Conservation (phyloP, 2,888 invertebrate species). For the Acanthacorydalis orientalis region DNA sequence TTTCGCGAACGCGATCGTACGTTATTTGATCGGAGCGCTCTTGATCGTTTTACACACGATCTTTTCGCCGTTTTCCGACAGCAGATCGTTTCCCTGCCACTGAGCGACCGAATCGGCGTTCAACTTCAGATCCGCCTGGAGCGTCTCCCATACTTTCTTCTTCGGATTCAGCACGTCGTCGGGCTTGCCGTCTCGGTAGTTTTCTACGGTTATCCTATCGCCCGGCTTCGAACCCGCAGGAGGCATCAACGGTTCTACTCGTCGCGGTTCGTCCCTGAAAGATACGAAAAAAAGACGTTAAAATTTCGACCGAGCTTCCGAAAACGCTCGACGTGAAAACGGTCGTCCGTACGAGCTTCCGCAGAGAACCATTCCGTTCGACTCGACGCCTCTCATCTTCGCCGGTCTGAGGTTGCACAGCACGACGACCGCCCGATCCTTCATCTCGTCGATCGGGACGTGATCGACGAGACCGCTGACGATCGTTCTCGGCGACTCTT, state of each 20-base stretch:
- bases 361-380: constrained; percentile 88
- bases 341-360: constrained; percentile 48
- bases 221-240: constrained; percentile 65
- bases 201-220: constrained; percentile 68
- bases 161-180: constrained; percentile 85
- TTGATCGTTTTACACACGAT: constrained; percentile 58
- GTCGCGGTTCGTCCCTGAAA: constrained; percentile 50
- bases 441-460: constrained; percentile 80
- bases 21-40: constrained; percentile 70
- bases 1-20: too few species aligned
- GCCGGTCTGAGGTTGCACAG: constrained; percentile 93
- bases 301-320: neutral
- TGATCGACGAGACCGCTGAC: constrained; percentile 87
- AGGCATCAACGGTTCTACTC: constrained; percentile 72
- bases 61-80: constrained; percentile 56
- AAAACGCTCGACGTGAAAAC: neutral
- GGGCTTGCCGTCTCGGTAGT: constrained; percentile 57
- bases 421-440: constrained; percentile 76
- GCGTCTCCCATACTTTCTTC: constrained; percentile 90
- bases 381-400: constrained; percentile 85
- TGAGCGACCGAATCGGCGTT: constrained; percentile 54
- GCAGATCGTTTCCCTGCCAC: constrained; percentile 69
- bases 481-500: constrained; percentile 47
- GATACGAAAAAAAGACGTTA: neutral
- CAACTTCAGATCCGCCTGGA: constrained; percentile 63